Evolutionary conservation across 2,797 vertebrate species (phyloP), one percentile per base, ranked within the genome.

Genomic region (Oreonectes daqikongensis): DNA sequence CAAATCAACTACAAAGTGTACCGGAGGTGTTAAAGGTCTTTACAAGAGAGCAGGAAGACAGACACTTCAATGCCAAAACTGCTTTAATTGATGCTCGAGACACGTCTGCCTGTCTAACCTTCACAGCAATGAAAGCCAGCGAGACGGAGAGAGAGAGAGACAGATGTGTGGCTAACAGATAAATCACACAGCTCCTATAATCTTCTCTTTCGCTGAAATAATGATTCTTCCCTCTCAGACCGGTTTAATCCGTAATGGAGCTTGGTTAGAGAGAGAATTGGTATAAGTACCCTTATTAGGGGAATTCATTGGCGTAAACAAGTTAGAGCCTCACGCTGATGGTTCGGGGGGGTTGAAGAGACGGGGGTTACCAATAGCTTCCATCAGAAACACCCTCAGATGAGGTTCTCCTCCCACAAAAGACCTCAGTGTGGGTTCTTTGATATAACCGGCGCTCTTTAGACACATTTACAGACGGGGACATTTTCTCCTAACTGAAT

Each of bases 221-320:
- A 91, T 89, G 90, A 86, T 91, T 89, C 89, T 89, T 84, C 77
- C 85, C 59, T 81, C 75, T 65, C 86, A 89, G 89, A 76, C 57
- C 52, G 69, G 72, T 85, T 83, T 91, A 92, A 92, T 90, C 90
- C 87, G 81, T 87, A 79, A 83, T 86, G 86, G 87, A 88, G 82
- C 77, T 53, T 69, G 80, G 83, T 88, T 89, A 89, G 85, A 84
- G 84, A 81, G 85, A 89, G 92, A 91, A 92, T 92, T 90, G 87
- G 85, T 88, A 82, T 84, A 88, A 92, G 88, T 90, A 89, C 88
- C 87, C 88, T 91, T 92, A 92, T 92, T 92, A 91, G 85, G 79
- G 81, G 86, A 90, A 90, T 87, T 87, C 82, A 85, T 79, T 82
- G 86, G 89, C 83, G 88, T 80, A 84, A 87, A 85, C 82, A 85